Evolutionary conservation across 2,113 vertebrate species (phyloP), one percentile per base, ranked within the genome.

Genomic region (Odobenus rosmarus): DNA sequence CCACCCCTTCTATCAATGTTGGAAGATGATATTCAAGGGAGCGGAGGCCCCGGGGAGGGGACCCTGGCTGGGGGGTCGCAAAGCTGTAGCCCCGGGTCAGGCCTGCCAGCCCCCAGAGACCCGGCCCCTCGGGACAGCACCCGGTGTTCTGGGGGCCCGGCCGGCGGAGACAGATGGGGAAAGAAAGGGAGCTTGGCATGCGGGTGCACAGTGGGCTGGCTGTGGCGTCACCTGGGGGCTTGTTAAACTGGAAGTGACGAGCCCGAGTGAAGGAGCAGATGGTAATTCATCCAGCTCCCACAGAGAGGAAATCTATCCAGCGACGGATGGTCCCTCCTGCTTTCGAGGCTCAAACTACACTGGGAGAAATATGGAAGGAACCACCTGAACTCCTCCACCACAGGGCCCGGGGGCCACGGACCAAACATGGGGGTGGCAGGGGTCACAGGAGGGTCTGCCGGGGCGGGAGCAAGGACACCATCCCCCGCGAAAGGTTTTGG

Each of bases 341-440:
- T 26, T 18, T 36, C 5, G 4, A 31, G 62, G 7, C 15, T 62
- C 0, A 0, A 0, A 3, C 42, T 11, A 26, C 64, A 1, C 1
- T 9, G 19, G 76, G 21, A 4, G 18, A 31, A 51, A 42, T 3
- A 3, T 0, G 1, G n/a, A 26, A 19, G 33, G 67, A 69, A 36
- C 4, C n/a, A 0, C 33, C 31, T 12, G 36, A 33, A 16, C 36
- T 55, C 21, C 36, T 33, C 28, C 7, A 15, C 53, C 77, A 0
- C 4, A 2, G 49, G 71, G 61, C 10, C 46, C 1, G 19, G 42
- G 21, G 23, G 24, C 61, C 36, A 3, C 1, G 15, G 79, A 71
- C 28, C 10, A 8, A 71, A 12, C 10, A 11, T 4, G 7, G 16
- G 26, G 33, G 64, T 0, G 15, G 8, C 1, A 8, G 57, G 21